Conservation (phyloP, 2,113 vertebrate species). For the Diadophis punctatus region DNA sequence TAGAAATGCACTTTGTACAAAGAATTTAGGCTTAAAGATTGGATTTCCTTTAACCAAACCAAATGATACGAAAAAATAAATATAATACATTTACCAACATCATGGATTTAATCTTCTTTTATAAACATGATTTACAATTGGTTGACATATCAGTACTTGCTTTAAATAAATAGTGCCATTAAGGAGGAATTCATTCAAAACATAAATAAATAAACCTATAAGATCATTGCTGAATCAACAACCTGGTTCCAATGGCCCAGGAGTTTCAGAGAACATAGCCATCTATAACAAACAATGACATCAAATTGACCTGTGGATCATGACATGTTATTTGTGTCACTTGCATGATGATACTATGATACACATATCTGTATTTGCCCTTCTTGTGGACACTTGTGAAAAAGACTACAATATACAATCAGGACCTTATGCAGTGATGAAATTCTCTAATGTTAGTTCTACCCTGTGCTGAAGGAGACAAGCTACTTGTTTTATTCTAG, state of each 20-base stretch:
- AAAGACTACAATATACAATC: not conserved
- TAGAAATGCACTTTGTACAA: conserved; percentile 29
- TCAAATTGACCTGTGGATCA: not conserved
- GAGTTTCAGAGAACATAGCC: conserved; percentile 8
- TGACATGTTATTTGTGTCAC: not conserved
- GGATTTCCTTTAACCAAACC: not conserved
- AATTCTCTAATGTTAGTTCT: not conserved
- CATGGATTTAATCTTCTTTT: not conserved
- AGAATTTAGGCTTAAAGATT: conserved; percentile 32
- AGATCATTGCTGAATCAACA: not conserved
- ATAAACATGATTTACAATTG: not conserved
- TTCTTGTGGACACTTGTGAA: not conserved
- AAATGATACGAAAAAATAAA: conserved; percentile 4
- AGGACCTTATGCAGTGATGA: not conserved
- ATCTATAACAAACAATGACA: not conserved
- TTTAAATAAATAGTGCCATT: not conserved
- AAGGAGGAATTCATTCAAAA: conserved; percentile 21
- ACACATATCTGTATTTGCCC: not conserved
- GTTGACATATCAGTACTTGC: not conserved
- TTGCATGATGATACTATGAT: not conserved
- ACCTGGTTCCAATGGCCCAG: not conserved
- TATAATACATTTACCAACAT: conserved; percentile 8
- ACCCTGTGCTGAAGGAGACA: not conserved
- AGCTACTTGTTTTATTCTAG: fast-evolving
- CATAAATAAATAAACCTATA: not conserved